These are phyloP conservation scores for Gnathonemus echidnorhynchus DNA, from an alignment of 2,113 vertebrate genomes.

Conservation along the genomic window DNA sequence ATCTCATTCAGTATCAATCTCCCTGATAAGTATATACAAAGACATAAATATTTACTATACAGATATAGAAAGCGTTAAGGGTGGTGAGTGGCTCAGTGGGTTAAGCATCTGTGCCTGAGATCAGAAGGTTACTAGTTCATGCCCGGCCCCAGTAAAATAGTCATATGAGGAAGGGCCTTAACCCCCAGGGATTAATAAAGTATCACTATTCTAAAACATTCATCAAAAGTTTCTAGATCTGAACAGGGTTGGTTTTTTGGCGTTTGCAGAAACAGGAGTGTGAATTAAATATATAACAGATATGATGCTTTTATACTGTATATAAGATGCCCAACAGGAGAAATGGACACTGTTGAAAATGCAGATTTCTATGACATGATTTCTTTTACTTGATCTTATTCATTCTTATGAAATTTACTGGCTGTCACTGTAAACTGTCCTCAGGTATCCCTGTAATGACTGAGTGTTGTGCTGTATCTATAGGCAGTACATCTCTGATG, in stretches of 20 bases:
- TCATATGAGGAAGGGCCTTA: not conserved
- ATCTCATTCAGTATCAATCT: not conserved
- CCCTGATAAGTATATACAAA: not conserved
- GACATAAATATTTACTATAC: not conserved
- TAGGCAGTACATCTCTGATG: slow-evolving; percentile 64
- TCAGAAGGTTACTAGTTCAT: not conserved
- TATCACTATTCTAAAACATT: not conserved
- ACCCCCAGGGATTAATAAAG: not conserved
- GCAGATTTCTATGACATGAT: not conserved
- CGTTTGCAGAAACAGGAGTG: not conserved
- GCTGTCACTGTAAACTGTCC: not conserved
- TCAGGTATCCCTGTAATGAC: not conserved
- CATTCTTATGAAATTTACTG: not conserved
- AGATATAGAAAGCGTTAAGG: too few species aligned
- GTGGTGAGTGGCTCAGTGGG: too few species aligned
- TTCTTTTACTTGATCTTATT: not conserved
- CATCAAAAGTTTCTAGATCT: not conserved
- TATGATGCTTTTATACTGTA: not conserved
- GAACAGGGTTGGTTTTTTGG: not conserved
- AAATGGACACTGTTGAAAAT: not conserved
- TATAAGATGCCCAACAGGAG: not conserved
- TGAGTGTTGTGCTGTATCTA: slow-evolving; percentile 8
- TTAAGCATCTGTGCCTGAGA: not conserved
- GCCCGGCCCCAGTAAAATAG: not conserved
- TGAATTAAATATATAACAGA: not conserved